A percentile compares a stretch with the other conserved stretches of the same genome.
These are phyloP conservation scores for Notospermus geniculatus DNA, from an alignment of 1,140 invertebrate genomes.

Conservation along the genomic window DNA sequence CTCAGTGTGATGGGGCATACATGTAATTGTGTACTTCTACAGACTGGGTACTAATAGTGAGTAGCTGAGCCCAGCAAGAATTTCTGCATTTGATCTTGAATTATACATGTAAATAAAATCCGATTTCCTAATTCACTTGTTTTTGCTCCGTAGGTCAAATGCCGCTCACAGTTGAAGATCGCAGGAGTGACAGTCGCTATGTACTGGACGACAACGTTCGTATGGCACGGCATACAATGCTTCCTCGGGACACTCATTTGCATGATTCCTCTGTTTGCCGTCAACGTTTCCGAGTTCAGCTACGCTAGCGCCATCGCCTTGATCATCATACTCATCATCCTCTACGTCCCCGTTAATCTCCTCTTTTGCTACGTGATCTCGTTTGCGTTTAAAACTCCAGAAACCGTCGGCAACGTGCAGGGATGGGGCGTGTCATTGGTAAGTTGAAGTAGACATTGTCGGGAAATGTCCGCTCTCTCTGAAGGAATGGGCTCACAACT, in stretches of 20 bases:
- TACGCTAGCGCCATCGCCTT: constrained; percentile 62
- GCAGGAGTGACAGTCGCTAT: constrained; percentile 75
- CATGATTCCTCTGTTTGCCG: constrained; percentile 61
- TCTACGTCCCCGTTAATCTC: constrained; percentile 75
- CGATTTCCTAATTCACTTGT: neutral
- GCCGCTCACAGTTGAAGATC: constrained; percentile 77
- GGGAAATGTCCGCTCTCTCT: no score
- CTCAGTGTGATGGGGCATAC: no score
- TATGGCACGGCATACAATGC: constrained; percentile 61
- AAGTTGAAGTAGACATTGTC: no score
- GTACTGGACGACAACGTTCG: constrained; percentile 76
- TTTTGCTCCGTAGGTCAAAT: constrained; percentile 66
- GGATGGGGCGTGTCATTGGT: no score
- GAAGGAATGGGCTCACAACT: no score
- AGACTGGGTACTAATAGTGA: no score
- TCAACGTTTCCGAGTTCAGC: no score
- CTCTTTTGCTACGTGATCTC: constrained; percentile 73
- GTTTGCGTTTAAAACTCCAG: constrained; percentile 72
- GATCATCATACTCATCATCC: constrained; percentile 65
- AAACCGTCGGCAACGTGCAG: no score
- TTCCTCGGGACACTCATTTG: constrained; percentile 69
- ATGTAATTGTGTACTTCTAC: no score
- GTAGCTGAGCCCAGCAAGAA: no score
- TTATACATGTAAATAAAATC: no score
- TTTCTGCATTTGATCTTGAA: no score